phyloP scores from a whole-genome alignment of 2,888 invertebrate genomes.

The Neria commutata region DNA sequence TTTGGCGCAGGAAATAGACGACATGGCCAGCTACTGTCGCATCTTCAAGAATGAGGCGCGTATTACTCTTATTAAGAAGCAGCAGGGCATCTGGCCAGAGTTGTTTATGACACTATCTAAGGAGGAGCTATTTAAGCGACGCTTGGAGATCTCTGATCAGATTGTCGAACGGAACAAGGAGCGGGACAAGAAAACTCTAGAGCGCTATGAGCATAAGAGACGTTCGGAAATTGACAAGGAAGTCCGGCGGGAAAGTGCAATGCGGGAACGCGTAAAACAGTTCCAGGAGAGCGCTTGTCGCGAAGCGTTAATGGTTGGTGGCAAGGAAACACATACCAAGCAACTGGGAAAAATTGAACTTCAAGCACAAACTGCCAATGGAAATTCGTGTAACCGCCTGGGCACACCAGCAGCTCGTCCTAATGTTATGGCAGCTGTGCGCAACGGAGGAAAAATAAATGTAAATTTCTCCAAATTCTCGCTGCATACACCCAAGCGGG shows the following conservation, averaged over 20 bases:
- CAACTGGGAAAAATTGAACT: constrained; percentile 16
- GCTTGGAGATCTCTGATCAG: constrained; percentile 54
- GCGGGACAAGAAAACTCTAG: constrained; percentile 51
- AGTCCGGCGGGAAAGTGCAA: constrained; percentile 51
- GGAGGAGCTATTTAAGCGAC: constrained; percentile 49
- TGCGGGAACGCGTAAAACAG: constrained; percentile 53
- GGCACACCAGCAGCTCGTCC: constrained; percentile 42
- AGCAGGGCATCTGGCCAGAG: constrained; percentile 55
- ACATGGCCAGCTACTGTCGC: constrained; percentile 55
- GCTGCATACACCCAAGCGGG: constrained; percentile 53
- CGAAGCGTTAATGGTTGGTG: constrained; percentile 52
- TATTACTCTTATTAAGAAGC: constrained; percentile 53
- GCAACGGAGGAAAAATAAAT: constrained; percentile 51
- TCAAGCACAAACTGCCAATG: constrained; percentile 16
- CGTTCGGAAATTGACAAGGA: constrained; percentile 55
- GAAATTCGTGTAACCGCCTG: constrained; percentile 28
- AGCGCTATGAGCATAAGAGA: constrained; percentile 53
- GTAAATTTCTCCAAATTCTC: constrained; percentile 52
- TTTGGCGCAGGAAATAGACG: constrained; percentile 56
- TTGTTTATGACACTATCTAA: constrained; percentile 54
- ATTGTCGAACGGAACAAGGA: constrained; percentile 55
- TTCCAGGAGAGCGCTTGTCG: constrained; percentile 50
- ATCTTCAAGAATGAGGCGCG: constrained; percentile 58
- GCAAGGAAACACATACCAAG: constrained; percentile 47
- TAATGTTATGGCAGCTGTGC: constrained; percentile 44